phyloP scores from a whole-genome alignment of 2,797 vertebrate genomes.

The Macropodus opercularis region DNA sequence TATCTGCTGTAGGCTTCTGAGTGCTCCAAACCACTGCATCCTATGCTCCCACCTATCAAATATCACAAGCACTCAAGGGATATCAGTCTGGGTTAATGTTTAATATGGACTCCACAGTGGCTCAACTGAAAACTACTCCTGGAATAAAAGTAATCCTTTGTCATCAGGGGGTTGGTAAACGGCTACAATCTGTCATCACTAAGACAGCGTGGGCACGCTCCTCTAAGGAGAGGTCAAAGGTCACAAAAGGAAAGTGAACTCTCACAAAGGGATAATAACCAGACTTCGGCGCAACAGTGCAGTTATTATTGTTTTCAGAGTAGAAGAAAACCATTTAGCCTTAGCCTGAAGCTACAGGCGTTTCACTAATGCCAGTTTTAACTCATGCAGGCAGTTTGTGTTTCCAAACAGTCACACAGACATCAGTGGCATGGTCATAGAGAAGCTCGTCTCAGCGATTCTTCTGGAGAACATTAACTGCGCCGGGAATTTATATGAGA shows the following conservation, averaged over 20 bases:
- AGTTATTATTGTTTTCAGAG: neutral
- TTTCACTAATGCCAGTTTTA: neutral
- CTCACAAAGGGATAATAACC: slow-evolving; percentile 13
- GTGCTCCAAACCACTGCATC: slow-evolving; percentile 31
- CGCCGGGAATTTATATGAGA: no score
- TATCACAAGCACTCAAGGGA: neutral
- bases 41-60: slow-evolving; percentile 14
- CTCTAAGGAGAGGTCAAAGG: slow-evolving; percentile 29
- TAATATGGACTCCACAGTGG: neutral
- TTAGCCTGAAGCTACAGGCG: neutral
- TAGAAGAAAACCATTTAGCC: neutral
- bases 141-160: neutral
- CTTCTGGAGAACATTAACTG: no score
- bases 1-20: slow-evolving; percentile 38
- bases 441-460: no score
- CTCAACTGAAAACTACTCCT: neutral
- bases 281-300: slow-evolving; percentile 1
- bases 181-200: slow-evolving; percentile 2
- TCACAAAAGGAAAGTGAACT: slow-evolving; percentile 24
- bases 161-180: neutral
- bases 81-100: slow-evolving; percentile 15
- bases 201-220: slow-evolving; percentile 3
- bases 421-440: no score
- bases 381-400: neutral
- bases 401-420: neutral